Percentiles rank a stretch among this genome's conserved stretches.
These are phyloP conservation scores for Heterodera schachtii DNA, from an alignment of 1,140 invertebrate genomes.

Conservation along the genomic window DNA sequence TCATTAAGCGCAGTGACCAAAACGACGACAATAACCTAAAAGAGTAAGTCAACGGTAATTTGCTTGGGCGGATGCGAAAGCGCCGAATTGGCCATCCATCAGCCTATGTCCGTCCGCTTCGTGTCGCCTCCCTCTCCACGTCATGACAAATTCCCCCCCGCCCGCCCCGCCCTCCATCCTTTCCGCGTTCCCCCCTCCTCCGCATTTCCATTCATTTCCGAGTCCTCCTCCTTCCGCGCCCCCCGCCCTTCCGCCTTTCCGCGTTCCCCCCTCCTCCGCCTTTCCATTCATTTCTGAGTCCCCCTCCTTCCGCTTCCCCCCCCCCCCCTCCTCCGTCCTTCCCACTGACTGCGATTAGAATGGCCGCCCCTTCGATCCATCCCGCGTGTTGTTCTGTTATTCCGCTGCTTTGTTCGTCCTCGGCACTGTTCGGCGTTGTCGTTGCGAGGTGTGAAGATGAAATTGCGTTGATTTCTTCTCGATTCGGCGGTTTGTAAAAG, in stretches of 20 bases:
- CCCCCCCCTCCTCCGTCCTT: not conserved
- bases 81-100: no score
- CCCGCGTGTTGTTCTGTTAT: slow-evolving; percentile 52
- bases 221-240: no score
- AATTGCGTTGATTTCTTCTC: not conserved
- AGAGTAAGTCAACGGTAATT: not conserved
- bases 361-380: slow-evolving; percentile 65
- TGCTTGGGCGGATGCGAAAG: no score
- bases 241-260: not conserved
- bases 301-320: no score
- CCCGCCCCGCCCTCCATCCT: no score
- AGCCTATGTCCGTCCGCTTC: no score
- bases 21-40: slow-evolving; percentile 59
- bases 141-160: no score
- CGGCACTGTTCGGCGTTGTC: not conserved
- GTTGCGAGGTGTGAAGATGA: not conserved
- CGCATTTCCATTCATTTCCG: no score
- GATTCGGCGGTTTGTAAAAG: slow-evolving; percentile 77
- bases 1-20: slow-evolving; percentile 65
- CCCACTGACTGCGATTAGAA: slow-evolving; percentile 55
- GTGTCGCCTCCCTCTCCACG: no score
- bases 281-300: no score
- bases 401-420: slow-evolving; percentile 16
- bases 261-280: no score
- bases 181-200: no score